Conservation (phyloP, 2,888 invertebrate species). For the Pollenia amentaria region DNA sequence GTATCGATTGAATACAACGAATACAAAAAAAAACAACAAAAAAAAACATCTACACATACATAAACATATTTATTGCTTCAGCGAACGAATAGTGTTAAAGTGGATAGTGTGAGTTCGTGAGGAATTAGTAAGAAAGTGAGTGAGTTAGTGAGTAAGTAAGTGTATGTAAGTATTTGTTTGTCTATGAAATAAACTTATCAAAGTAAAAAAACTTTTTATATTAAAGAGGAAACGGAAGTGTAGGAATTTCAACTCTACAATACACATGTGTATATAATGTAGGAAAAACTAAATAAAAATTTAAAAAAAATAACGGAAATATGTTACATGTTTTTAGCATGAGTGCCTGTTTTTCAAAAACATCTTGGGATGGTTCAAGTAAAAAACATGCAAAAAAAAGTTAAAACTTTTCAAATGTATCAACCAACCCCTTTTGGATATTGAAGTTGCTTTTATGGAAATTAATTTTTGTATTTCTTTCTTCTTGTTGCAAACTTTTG, state of each 20-base stretch:
- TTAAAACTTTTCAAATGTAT: background rate
- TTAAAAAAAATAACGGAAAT: background rate
- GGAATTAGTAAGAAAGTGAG: slow-evolving; percentile 2
- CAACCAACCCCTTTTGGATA: background rate
- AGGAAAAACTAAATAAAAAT: background rate
- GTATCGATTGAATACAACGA: slow-evolving; percentile 79
- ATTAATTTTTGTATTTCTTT: no score
- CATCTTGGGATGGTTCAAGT: slow-evolving; percentile 1
- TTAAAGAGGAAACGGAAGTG: slow-evolving; percentile 67
- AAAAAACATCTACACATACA: slow-evolving; percentile 7
- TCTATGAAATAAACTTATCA: background rate
- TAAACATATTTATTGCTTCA: slow-evolving; percentile 15
- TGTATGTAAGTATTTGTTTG: slow-evolving; percentile 2
- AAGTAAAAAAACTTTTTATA: slow-evolving; percentile 68
- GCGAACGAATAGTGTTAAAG: background rate
- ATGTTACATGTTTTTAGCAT: slow-evolving; percentile 3
- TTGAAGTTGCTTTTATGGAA: background rate
- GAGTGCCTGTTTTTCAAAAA: background rate
- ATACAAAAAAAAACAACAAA: slow-evolving; percentile 19
- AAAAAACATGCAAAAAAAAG: background rate
- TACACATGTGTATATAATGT: background rate
- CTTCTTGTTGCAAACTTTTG: no score
- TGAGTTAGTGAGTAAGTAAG: background rate
- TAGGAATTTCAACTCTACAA: slow-evolving; percentile 48
- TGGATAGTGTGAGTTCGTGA: background rate